Percentiles rank a stretch among this genome's conserved stretches.
phyloP scores from a whole-genome alignment of 2,113 vertebrate species.

The Syngnathoides biaculeatus region DNA sequence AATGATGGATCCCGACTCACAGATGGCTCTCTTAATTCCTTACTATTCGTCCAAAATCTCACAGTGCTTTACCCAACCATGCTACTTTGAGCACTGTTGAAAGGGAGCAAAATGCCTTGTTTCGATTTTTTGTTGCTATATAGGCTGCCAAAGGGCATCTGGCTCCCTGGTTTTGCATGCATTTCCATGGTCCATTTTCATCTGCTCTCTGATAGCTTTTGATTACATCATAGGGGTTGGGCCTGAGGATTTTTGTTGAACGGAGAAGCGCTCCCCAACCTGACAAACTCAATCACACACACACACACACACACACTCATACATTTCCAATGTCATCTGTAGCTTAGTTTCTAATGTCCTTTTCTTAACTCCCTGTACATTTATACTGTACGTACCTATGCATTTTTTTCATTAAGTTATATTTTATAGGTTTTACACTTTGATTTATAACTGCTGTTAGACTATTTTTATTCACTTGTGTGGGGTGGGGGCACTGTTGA shows the following conservation, averaged over 20 bases:
- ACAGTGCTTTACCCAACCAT: background rate
- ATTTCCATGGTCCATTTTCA: background rate
- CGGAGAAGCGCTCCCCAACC: background rate
- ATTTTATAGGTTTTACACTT: slow-evolving; percentile 50
- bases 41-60: slow-evolving; percentile 4
- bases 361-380: slow-evolving; percentile 12
- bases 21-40: background rate
- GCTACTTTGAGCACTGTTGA: slow-evolving; percentile 27
- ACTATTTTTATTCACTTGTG: slow-evolving; percentile 15
- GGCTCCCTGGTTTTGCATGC: background rate
- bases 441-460: slow-evolving; percentile 40
- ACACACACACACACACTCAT: slow-evolving; percentile 12
- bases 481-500: background rate
- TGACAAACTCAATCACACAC: too few relatives aligned
- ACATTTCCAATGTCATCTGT: slow-evolving; percentile 18
- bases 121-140: background rate
- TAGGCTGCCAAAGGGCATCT: background rate
- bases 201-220: background rate
- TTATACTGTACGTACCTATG: slow-evolving; percentile 35
- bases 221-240: background rate
- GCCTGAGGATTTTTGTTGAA: background rate
- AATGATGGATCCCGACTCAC: slow-evolving; percentile 9
- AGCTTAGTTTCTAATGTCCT: slow-evolving; percentile 30
- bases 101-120: background rate
- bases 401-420: slow-evolving; percentile 57